These are phyloP conservation scores for Papilio gigon DNA, from an alignment of 2,888 invertebrate species.

Conservation along the genomic window DNA sequence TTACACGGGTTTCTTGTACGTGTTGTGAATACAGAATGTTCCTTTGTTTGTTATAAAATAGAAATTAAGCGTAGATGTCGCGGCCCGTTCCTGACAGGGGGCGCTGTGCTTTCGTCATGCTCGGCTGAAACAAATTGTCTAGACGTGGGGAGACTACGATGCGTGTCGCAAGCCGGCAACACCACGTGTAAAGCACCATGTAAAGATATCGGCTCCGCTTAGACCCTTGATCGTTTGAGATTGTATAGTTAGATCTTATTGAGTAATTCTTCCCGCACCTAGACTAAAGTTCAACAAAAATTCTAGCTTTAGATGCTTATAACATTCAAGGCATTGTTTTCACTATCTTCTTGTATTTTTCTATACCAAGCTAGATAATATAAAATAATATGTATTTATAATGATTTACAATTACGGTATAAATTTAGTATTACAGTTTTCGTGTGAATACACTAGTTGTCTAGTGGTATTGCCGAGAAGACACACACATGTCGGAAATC, in stretches of 20 bases:
- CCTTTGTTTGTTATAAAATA: slow-evolving; percentile 53
- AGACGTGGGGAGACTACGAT: slow-evolving; percentile 57
- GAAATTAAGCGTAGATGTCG: slow-evolving; percentile 63
- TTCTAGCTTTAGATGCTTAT: too few relatives aligned
- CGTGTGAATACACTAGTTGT: not conserved
- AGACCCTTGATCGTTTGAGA: not conserved
- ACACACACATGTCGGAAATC: slow-evolving; percentile 47
- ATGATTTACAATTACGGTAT: too few relatives aligned
- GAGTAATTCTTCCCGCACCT: too few relatives aligned
- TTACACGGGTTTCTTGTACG: slow-evolving; percentile 2
- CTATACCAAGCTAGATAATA: too few relatives aligned
- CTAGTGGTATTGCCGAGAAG: slow-evolving; percentile 30
- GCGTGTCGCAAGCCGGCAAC: slow-evolving; percentile 51
- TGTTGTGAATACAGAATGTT: slow-evolving; percentile 33
- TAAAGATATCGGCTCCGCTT: slow-evolving; percentile 22
- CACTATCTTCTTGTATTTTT: too few relatives aligned
- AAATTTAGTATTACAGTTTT: too few relatives aligned
- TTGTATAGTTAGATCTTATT: not conserved
- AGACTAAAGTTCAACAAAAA: too few relatives aligned
- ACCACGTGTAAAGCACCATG: slow-evolving; percentile 11
- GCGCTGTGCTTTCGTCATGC: slow-evolving; percentile 73
- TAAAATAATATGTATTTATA: too few relatives aligned
- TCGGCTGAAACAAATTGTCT: slow-evolving; percentile 77
- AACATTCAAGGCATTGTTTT: too few relatives aligned
- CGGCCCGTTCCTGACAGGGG: slow-evolving; percentile 72